Evolutionary conservation across 2,113 vertebrate species (phyloP), one percentile per base, ranked within the genome.

Genomic region (Amia ocellicauda): DNA sequence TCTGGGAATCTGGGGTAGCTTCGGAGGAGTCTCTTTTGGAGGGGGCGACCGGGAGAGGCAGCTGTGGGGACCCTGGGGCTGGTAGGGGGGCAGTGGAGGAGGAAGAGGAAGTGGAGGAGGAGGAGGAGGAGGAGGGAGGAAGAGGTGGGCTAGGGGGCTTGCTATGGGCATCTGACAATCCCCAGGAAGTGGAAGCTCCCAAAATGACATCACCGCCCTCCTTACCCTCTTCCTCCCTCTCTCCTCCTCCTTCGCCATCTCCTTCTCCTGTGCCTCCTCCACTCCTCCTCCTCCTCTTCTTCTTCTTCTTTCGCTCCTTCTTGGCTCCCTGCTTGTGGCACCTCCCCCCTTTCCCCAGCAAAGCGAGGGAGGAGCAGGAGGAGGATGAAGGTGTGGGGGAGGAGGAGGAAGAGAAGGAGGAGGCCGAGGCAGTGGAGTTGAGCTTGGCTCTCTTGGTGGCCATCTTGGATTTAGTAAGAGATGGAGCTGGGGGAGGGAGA

Each of bases 1-100:
- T 96, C 85, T 97, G 94, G 0, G 94, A 97, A 69, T 96, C 93
- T 0, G 93, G 93, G 0, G 93, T 93, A 8, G 93, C 91, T 1
- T 91, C 93, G 0, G 91, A 85, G 23, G 75, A 77, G 69, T 89
- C 69, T 70, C 86, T 1, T 70, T 83, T 54, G 13, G 60, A 74
- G 1, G 83, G 78, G 1, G 79, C 63, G 3, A 84, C 74, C 23
- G 83, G 73, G 0, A 88, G 91, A 11, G 87, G 83, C 0, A 83
- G 84, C 29, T 79, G 89, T 2, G 83, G 89, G 1, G 86, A 90
- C 0, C 85, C 88, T 0, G 90, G 87, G 1, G 84, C 81, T 2
- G 86, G 85, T 1, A 82, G 86, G 7, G 89, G 85, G 4, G 80
- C 74, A 43, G 80, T 84, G 36, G 84, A 81, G 42, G 88, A 82